A percentile compares a stretch with the other conserved stretches of the same genome.
These are phyloP conservation scores for Porites lobata DNA, from an alignment of 92 coral and sea anemone genomes.

Conservation along the genomic window DNA sequence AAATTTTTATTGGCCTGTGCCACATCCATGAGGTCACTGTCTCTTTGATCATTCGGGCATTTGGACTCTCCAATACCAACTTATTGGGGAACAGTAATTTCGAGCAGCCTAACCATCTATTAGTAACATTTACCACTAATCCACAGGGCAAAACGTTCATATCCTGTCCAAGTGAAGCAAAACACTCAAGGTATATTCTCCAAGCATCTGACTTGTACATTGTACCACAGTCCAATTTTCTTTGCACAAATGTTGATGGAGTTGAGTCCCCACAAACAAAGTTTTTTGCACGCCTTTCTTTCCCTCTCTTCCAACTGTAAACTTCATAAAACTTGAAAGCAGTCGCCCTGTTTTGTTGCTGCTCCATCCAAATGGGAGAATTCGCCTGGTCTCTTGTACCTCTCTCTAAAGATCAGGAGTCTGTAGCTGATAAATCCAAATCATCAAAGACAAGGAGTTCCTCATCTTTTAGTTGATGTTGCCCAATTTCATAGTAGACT, in stretches of 20 bases:
- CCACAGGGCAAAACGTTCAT: conserved; percentile 59
- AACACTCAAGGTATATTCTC: conserved; percentile 49
- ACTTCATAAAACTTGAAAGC: conserved; percentile 70
- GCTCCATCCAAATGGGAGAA: conserved; percentile 48
- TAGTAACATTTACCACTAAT: conserved; percentile 38
- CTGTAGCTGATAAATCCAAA: conserved; percentile 20
- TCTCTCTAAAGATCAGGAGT: conserved; percentile 38
- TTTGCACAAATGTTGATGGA: conserved; percentile 41
- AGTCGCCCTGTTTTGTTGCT: conserved; percentile 58
- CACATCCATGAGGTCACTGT: conserved; percentile 57
- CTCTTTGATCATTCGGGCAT: conserved; percentile 53
- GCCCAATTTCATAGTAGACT: conserved; percentile 9
- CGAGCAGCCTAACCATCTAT: conserved; percentile 35
- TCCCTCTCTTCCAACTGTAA: conserved; percentile 72
- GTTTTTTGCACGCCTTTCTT: conserved; percentile 63
- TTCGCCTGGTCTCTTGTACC: conserved; percentile 65
- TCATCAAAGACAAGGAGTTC: conserved; percentile 26
- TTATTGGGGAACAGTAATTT: conserved; percentile 36
- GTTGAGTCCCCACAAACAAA: conserved; percentile 36
- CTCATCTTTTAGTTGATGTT: conserved; percentile 30
- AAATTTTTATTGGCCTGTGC: conserved; percentile 12
- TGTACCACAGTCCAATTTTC: conserved; percentile 58
- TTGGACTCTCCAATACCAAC: conserved; percentile 59
- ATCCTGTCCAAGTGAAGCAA: conserved; percentile 19
- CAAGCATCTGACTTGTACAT: conserved; percentile 64